Conservation (phyloP, 1,140 invertebrate genomes). For the Papilio xuthus region DNA sequence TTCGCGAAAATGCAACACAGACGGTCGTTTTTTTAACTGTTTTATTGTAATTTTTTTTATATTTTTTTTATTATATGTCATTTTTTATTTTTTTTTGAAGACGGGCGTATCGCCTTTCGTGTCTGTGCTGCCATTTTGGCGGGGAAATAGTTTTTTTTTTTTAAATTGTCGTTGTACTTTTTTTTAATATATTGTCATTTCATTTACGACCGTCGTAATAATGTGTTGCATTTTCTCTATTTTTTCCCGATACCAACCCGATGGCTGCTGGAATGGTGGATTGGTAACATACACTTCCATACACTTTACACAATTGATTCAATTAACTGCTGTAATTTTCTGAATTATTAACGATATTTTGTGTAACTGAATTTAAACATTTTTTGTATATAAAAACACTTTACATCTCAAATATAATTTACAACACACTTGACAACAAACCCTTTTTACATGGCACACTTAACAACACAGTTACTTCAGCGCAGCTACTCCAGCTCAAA, state of each 20-base stretch:
- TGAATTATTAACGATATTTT: too few species aligned
- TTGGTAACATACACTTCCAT: conserved; percentile 21
- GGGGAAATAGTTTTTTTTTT: conserved; percentile 51
- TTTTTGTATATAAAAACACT: too few species aligned
- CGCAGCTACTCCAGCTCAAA: conserved; percentile 77
- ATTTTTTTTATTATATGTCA: conserved; percentile 40
- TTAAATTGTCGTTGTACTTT: conserved; percentile 42
- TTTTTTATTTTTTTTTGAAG: conserved; percentile 36
- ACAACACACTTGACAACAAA: conserved; percentile 32
- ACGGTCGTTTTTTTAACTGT: conserved; percentile 65
- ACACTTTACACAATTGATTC: conserved; percentile 26
- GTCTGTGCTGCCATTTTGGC: conserved; percentile 80
- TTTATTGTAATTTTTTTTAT: conserved; percentile 41
- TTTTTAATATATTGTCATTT: conserved; percentile 49
- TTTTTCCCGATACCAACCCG: conserved; percentile 69
- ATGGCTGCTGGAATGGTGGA: conserved; percentile 30
- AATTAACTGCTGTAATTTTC: neutral
- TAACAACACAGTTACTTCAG: conserved; percentile 70
- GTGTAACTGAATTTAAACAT: too few species aligned
- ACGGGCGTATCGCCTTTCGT: conserved; percentile 42
- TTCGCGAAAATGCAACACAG: conserved; percentile 80
- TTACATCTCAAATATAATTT: conserved; percentile 37
- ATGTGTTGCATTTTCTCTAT: conserved; percentile 78
- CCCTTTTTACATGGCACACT: neutral
- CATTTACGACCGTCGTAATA: conserved; percentile 68